Evolutionary conservation across 1,140 invertebrate species (phyloP), one percentile per base, ranked within the genome.

Genomic region (Drosophila pectinifera): DNA sequence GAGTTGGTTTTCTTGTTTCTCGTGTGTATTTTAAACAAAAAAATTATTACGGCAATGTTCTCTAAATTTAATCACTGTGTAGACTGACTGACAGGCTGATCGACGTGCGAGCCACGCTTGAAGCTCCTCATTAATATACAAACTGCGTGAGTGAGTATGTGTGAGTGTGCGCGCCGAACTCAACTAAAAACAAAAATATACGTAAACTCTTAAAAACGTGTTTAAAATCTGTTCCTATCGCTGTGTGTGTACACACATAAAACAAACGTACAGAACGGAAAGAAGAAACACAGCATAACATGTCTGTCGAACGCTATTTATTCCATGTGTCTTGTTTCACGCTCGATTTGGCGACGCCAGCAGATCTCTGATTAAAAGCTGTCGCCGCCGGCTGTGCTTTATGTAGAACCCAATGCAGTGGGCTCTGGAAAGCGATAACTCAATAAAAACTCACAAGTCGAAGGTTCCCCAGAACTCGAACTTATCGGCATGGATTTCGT

Each of bases 21-120:
- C 18, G 59, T 45, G 43, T 76, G 56, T 64, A 61, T 73, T 76
- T 83, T 78, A 56, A 77, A 76, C 62, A 75, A 46, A 73, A 73
- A 51, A 84, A 88, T 80, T 80, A 88, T 88, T 88, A 82, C 83
- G 79, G 76, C 83, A 88, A 67, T 79, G 84, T 89, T 86, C 76
- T 89, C 88, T 69, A 74, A 88, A 80, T 78, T 88, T 84, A 84
- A 75, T 88, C 84, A 70, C 56, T 49, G 56, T 65, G 42, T 49
- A 41, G 31, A 42, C 54, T 31, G 43, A 53, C 61, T 57, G 73
- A 58, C 75, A 49, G 54, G 57, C 69, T 61, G 79, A 63, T 72
- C 79, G 69, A 59, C 63, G 59, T 75, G 75, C 64, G 70, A 83
- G 65, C 74, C 65, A 78, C 65, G 74, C 69, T 86, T 77, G 73